phyloP scores from a whole-genome alignment of 2,113 vertebrate species.

The Poeciliopsis turrubarensis region DNA sequence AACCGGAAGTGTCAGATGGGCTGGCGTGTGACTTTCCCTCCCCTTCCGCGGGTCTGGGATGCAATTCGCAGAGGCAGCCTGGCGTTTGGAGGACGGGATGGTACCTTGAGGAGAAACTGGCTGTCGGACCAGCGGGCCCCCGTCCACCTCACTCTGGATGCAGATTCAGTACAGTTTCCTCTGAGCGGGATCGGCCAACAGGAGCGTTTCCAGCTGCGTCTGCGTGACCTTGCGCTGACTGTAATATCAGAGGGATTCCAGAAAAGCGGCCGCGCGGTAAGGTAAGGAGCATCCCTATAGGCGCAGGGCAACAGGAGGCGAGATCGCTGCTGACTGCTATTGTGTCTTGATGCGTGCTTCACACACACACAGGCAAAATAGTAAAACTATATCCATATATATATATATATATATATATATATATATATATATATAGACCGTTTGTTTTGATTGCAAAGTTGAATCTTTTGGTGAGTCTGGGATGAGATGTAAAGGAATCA shows the following conservation, averaged over 20 bases:
- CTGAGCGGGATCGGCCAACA: neutral
- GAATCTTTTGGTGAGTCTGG: neutral
- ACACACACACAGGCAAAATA: neutral
- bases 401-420: too few species aligned
- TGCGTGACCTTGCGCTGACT: constrained; percentile 73
- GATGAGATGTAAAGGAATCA: neutral
- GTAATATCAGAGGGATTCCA: constrained; percentile 63
- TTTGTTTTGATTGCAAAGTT: neutral
- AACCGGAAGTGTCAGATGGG: neutral
- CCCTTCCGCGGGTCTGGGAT: constrained; percentile 24
- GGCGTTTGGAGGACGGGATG: constrained; percentile 44
- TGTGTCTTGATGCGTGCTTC: neutral
- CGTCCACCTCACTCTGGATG: neutral
- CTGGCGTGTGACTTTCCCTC: neutral
- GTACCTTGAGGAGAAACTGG: constrained; percentile 36
- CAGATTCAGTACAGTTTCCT: neutral
- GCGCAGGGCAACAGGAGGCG: constrained; percentile 3
- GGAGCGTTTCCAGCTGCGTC: neutral
- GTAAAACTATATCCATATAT: too few species aligned
- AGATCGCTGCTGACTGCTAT: constrained; percentile 8
- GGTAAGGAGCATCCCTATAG: constrained; percentile 54
- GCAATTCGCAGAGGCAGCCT: constrained; percentile 36
- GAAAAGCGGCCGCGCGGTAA: constrained; percentile 70
- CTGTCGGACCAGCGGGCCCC: constrained; percentile 10
- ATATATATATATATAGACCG: too few species aligned